Evolutionary conservation across 2,888 invertebrate species (phyloP), one percentile per base, ranked within the genome.

Genomic region (Silvanus unidentatus): DNA sequence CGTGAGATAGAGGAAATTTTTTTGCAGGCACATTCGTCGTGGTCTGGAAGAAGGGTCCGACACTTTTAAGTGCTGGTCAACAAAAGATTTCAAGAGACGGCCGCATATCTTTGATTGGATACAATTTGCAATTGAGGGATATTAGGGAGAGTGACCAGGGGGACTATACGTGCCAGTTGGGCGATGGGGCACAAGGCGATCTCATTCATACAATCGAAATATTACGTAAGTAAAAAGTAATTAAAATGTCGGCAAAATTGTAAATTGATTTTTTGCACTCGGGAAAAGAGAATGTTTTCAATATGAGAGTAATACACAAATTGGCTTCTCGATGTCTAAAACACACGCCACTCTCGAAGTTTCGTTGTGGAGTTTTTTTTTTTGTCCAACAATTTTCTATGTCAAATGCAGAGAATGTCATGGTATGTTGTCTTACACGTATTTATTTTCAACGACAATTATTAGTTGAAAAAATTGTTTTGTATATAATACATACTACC

Each of bases 101-200:
- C 2, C 64, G 76, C 44, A 69, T 75, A 52, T 67, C 71, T 12
- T 64, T 77, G 35, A 68, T 72, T 44, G 73, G 74, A 41, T 73
- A 73, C 46, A 74, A 70, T 57, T 64, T 77, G 40, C 73, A 75
- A 59, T 70, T 77, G 40, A 66, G 70, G 43, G 72, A 73, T 49
- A 73, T 76, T 28, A 65, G 67, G 49, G 70, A 74, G 11, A 65
- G 71, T 41, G 76, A 77, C 54, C 74, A 74, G 29, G 77, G 76
- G 1, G 75, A 75, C 57, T 77, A 76, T 60, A 72, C 75, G 14
- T 77, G 77, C 58, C 75, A 76, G 55, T 71, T 77, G 28, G 74
- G 74, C 16, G 75, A 75, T 42, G 73, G 72, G 14, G 70, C 71
- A 6, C 70, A 70, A 39, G 68, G 73, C 10, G 75, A 76, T 53